phyloP scores from a whole-genome alignment of 2,797 vertebrate species.

The Molossus molossus region DNA sequence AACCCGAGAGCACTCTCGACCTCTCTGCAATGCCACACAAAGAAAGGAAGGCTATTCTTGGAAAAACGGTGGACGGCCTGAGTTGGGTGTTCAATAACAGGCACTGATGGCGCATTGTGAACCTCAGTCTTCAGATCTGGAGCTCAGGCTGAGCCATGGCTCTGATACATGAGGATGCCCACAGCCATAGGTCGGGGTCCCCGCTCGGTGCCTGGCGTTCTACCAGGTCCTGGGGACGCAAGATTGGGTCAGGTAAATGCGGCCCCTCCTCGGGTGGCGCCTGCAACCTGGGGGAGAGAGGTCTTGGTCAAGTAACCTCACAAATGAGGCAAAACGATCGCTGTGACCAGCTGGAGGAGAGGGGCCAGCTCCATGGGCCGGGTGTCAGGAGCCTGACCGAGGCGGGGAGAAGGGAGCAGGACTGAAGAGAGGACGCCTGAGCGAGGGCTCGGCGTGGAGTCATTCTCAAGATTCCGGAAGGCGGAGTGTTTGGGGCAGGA shows the following conservation, averaged over 20 bases:
- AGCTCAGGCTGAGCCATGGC: neutral
- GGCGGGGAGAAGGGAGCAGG: neutral
- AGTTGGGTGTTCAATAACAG: neutral
- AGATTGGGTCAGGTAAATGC: neutral
- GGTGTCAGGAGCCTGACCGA: neutral
- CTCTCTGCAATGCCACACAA: accelerated
- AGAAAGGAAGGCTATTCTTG: neutral
- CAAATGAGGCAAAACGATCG: neutral
- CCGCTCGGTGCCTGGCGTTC: neutral
- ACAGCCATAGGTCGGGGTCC: no score
- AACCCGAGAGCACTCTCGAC: neutral
- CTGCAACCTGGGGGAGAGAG: neutral
- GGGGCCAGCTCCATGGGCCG: neutral
- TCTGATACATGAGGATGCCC: neutral
- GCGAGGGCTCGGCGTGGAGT: neutral
- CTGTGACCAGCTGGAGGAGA: neutral
- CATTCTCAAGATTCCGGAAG: neutral
- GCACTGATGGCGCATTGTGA: neutral
- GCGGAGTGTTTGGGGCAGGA: neutral
- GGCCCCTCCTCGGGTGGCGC: neutral
- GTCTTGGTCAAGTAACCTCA: neutral
- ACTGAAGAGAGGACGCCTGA: neutral
- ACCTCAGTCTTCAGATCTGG: neutral
- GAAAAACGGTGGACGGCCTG: neutral
- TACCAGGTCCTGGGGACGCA: neutral